Evolutionary conservation across 23 tunicate species (phyloP).

Genomic region (Halocynthia aurantium): DNA sequence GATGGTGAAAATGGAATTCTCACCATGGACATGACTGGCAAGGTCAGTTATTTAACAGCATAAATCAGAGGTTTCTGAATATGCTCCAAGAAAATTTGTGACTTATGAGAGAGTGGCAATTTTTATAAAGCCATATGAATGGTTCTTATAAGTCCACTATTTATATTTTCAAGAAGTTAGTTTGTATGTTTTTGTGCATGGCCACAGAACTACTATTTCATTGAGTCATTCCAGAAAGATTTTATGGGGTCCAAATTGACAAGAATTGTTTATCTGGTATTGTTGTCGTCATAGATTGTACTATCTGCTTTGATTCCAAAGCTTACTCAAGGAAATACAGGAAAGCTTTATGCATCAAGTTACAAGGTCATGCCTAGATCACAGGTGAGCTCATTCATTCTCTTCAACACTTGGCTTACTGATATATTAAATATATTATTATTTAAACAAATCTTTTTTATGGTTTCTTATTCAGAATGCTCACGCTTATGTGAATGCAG

Average conservation of each 20-base stretch:
- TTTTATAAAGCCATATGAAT: not conserved
- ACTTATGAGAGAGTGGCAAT: not conserved
- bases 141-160: not conserved
- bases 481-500: constrained; percentile 80
- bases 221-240: no score
- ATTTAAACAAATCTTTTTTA: not conserved
- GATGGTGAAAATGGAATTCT: not conserved
- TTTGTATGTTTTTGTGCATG: no score
- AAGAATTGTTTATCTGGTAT: no score
- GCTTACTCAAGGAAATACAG: not conserved
- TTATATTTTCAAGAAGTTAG: no score
- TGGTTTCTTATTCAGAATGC: constrained; percentile 49
- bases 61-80: not conserved
- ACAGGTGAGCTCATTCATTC: constrained; percentile 21
- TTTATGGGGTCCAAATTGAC: no score
- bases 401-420: not conserved
- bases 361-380: constrained; percentile 67
- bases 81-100: not conserved
- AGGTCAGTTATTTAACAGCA: not conserved
- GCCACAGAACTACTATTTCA: no score
- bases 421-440: not conserved
- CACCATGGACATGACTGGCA: constrained; percentile 1
- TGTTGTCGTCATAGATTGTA: not conserved
- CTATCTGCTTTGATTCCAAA: not conserved
- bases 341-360: not conserved